Evolutionary conservation across 2,888 invertebrate genomes (phyloP), one percentile per base, ranked within the genome.

Genomic region (Drosophila pseudotalamancana): DNA sequence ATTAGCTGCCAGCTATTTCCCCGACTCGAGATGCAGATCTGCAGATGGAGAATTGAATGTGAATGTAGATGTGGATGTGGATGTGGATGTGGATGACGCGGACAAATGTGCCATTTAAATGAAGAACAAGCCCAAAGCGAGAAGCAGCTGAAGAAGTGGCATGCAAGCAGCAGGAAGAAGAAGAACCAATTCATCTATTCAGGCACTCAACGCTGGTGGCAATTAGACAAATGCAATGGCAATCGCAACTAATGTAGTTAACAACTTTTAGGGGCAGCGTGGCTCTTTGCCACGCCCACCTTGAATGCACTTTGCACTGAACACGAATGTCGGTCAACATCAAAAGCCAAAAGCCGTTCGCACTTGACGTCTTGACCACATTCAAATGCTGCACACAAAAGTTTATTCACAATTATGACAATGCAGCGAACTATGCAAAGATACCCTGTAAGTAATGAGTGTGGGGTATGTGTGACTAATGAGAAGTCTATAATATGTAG

Each of bases 401-500:
- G 66, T 86, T 78, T 63, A 82, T 75, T 82, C 78, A 82, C 82
- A 82, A 87, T 70, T 82, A 78, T 87, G 88, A 82, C 88, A 87
- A 74, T 65, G 74, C 61, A 54, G 32, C 55, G 49, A 32, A 25
- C 12, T 39, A 34, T 25, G 60, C 29, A 31, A 4, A 55, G 9
- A 70, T 63, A 59, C 71, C 59, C 76, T 45, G 6, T 23, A 37
- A 9, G 4, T 3, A n/a, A 4, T 5, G 11, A 4, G 3, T 2
- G n/a, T 6, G n/a, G n/a, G 34, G 4, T 34, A 4, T 32, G 9
- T 25, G 14, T n/a, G n/a, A n/a, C n/a, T n/a, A n/a, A n/a, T n/a
- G n/a, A n/a, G n/a, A n/a, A n/a, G n/a, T n/a, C n/a, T n/a, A n/a
- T n/a, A n/a, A n/a, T n/a, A n/a, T n/a, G n/a, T n/a, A n/a, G n/a